Evolutionary conservation across 2,888 invertebrate genomes (phyloP), one percentile per base, ranked within the genome.

Genomic region (Papilio gigon): DNA sequence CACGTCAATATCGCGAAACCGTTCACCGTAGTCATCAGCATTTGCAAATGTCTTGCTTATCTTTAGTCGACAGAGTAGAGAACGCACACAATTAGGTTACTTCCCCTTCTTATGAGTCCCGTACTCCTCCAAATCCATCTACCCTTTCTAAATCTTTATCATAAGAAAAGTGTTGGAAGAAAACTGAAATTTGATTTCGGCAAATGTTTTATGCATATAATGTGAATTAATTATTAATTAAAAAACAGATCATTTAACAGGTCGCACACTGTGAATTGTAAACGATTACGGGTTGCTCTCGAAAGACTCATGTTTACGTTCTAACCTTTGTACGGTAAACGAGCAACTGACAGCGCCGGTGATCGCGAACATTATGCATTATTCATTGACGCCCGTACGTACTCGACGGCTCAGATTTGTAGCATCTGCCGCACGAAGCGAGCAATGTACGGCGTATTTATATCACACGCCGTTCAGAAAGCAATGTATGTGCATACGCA

Each of bases 381-480:
- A 87, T 87, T 85, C 86, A 87, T 84, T 80, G 84, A 81, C 78
- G 81, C 74, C n/a, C 76, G 76, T 63, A 30, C 68, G 68, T 40
- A 76, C 73, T 76, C 70, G 72, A 71, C 73, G 70, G 70, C 72
- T 73, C 74, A 74, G 78, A 77, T 78, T 77, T 71, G 70, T 71
- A 74, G 74, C 85, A 84, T 80, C 82, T 84, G 82, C 76, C 79
- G 75, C 71, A 71, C 73, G 72, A 60, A 62, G 56, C 53, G 70
- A 67, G 67, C 70, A 47, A 71, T 71, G 70, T 70, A 71, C 61
- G 47, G 25, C 50, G 60, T 65, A 65, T 68, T 69, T 53, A 47
- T 44, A 27, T 22, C 64, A 35, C 8, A n/a, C 30, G 42, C 30
- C 60, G 68, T 37, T 63, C 22, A 60, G n/a, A 3, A 17, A 65